Evolutionary conservation across 1,140 invertebrate species (phyloP).

Genomic region (Drosophila ananassae): DNA sequence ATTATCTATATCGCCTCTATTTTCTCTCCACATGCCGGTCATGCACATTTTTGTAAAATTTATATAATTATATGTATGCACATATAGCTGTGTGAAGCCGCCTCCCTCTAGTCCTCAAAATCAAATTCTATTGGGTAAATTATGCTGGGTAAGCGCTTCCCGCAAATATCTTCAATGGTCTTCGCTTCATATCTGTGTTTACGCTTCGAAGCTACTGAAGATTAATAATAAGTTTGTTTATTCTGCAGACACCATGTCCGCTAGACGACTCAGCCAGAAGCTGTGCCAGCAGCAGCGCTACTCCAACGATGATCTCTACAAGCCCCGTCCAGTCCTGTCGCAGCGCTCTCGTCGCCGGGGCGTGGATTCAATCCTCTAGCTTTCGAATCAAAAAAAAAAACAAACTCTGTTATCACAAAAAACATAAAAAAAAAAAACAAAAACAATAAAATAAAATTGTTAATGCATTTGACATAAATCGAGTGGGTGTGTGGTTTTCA

Average conservation of each 20-base stretch:
- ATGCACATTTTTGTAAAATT: slow-evolving; percentile 35
- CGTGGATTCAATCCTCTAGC: slow-evolving; percentile 70
- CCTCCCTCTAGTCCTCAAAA: slow-evolving; percentile 5
- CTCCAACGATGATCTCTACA: slow-evolving; percentile 88
- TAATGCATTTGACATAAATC: slow-evolving; percentile 66
- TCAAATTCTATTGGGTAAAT: slow-evolving; percentile 6
- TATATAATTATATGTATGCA: slow-evolving; percentile 15
- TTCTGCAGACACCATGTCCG: slow-evolving; percentile 45
- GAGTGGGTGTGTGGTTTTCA: slow-evolving; percentile 22
- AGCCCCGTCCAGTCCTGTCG: slow-evolving; percentile 86
- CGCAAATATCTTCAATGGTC: neutral
- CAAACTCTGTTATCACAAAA: slow-evolving; percentile 22
- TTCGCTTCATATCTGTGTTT: neutral
- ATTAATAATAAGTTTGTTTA: slow-evolving; percentile 29
- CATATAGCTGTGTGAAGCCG: slow-evolving; percentile 29
- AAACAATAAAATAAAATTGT: slow-evolving; percentile 60
- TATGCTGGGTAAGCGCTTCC: slow-evolving; percentile 47
- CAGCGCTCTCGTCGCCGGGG: slow-evolving; percentile 76
- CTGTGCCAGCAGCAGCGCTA: slow-evolving; percentile 86
- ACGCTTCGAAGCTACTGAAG: neutral
- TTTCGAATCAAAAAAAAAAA: neutral
- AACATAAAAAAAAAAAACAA: slow-evolving; percentile 40
- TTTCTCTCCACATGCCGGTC: slow-evolving; percentile 65
- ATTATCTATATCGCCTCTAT: slow-evolving; percentile 37
- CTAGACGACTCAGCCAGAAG: slow-evolving; percentile 59